A percentile compares a stretch with the other conserved stretches of the same genome.
phyloP scores from a whole-genome alignment of 2,888 invertebrate genomes.

The Pycnomerus fuliginosus region DNA sequence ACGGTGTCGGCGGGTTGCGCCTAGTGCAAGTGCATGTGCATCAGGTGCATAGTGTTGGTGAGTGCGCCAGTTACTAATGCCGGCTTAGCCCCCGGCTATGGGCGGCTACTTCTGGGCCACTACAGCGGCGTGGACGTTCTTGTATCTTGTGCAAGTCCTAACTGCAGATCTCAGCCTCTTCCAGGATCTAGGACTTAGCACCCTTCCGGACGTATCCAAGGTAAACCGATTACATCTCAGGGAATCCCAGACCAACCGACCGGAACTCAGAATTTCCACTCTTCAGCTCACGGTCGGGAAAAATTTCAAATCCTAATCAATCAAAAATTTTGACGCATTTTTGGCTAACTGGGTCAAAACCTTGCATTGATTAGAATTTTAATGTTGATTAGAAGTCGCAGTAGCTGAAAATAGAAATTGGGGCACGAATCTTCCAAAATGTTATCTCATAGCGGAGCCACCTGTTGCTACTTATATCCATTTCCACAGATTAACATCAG shows the following conservation, averaged over 20 bases:
- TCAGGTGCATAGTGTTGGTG: slow-evolving; percentile 31
- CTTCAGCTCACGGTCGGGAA: background rate
- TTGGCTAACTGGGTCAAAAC: background rate
- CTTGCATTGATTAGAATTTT: background rate
- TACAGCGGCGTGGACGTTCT: slow-evolving; percentile 47
- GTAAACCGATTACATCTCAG: slow-evolving; percentile 34
- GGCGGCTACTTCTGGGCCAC: slow-evolving; percentile 45
- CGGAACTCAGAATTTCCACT: slow-evolving; percentile 23
- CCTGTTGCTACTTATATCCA: slow-evolving; percentile 29
- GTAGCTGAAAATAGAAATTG: slow-evolving; percentile 32
- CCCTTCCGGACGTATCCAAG: slow-evolving; percentile 47
- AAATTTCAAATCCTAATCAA: too few species aligned
- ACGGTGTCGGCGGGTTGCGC: slow-evolving; percentile 31
- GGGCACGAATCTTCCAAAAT: slow-evolving; percentile 26
- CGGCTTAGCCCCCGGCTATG: slow-evolving; percentile 47
- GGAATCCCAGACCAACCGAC: slow-evolving; percentile 37
- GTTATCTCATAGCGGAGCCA: slow-evolving; percentile 21
- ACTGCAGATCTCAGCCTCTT: slow-evolving; percentile 40
- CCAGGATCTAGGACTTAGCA: slow-evolving; percentile 45
- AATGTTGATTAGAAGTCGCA: slow-evolving; percentile 5
- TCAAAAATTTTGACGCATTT: slow-evolving; percentile 1
- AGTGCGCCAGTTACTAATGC: slow-evolving; percentile 39
- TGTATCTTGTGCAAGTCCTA: slow-evolving; percentile 40
- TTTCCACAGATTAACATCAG: slow-evolving; percentile 64
- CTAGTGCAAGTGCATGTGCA: slow-evolving; percentile 37